These are phyloP conservation scores for Brachyrhaphis roseni DNA, from an alignment of 2,797 vertebrate species.

Conservation along the genomic window DNA sequence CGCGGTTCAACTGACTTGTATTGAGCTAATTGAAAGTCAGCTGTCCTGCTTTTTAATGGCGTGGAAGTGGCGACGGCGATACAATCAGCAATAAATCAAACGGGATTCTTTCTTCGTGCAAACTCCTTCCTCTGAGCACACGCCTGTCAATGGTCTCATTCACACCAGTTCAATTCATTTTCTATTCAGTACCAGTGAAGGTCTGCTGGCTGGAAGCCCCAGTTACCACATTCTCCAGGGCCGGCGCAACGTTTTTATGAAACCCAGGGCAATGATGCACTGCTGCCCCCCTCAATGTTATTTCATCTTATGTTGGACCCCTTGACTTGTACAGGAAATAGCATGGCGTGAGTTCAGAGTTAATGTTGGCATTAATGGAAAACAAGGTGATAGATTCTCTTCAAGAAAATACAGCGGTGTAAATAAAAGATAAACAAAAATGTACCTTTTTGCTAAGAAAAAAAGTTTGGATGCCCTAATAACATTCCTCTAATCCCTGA, in stretches of 20 bases:
- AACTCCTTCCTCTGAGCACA: slow-evolving; percentile 32
- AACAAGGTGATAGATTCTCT: not conserved
- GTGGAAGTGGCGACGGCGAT: slow-evolving; percentile 18
- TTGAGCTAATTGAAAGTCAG: not conserved
- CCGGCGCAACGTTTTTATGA: not conserved
- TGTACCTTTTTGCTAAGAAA: not conserved
- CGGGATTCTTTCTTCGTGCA: slow-evolving; percentile 20
- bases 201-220: slow-evolving; percentile 22
- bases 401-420: not conserved
- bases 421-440: not conserved
- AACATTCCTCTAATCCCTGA: not conserved
- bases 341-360: not conserved
- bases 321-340: not conserved
- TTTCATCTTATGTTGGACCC: not conserved
- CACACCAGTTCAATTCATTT: slow-evolving; percentile 21
- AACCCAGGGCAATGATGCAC: not conserved
- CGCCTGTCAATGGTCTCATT: slow-evolving; percentile 19
- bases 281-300: not conserved
- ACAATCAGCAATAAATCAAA: slow-evolving; percentile 24
- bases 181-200: slow-evolving; percentile 15
- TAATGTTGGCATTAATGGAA: not conserved
- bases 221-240: not conserved
- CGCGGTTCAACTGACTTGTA: slow-evolving; percentile 16
- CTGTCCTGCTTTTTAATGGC: slow-evolving; percentile 28
- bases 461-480: not conserved